A percentile compares a stretch with the other conserved stretches of the same genome.
phyloP scores from a whole-genome alignment of 2,888 invertebrate genomes.

The Drepanosiphum platanoidis region DNA sequence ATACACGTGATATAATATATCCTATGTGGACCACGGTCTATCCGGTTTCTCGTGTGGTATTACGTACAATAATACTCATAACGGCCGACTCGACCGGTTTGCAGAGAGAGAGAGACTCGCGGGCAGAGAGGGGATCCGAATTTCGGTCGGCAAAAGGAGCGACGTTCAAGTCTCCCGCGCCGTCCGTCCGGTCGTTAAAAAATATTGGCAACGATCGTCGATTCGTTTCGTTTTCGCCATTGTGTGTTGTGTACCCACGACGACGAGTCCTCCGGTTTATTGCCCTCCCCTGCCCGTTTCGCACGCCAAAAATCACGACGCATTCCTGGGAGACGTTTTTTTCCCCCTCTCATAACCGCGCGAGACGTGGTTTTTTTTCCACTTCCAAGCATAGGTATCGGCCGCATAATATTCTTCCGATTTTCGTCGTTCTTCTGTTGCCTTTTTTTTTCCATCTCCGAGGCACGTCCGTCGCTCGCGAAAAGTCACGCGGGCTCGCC shows the following conservation, averaged over 20 bases:
- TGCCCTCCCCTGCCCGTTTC: background rate
- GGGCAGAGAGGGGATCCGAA: background rate
- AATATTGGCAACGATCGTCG: conserved; percentile 40
- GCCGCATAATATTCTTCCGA: too few relatives aligned
- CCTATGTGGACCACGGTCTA: conserved; percentile 35
- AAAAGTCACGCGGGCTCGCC: too few relatives aligned
- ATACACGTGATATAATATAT: background rate
- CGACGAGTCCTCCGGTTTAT: background rate
- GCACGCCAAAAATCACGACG: background rate
- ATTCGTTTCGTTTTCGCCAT: background rate
- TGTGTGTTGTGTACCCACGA: background rate
- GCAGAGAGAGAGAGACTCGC: background rate
- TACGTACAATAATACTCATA: background rate
- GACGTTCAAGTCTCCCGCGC: too few relatives aligned
- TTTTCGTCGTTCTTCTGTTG: too few relatives aligned
- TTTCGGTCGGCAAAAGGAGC: background rate
- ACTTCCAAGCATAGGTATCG: too few relatives aligned
- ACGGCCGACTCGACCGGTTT: conserved; percentile 28
- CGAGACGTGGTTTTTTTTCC: too few relatives aligned
- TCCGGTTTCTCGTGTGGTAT: conserved; percentile 33
- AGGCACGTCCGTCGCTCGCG: background rate
- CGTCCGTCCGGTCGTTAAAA: conserved; percentile 36
- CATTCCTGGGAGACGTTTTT: background rate
- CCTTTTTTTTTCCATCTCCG: too few relatives aligned
- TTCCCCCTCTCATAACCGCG: too few relatives aligned